Base-by-base conservation (phyloP, 1,140 invertebrate species). In the Eueides isabella region DNA sequence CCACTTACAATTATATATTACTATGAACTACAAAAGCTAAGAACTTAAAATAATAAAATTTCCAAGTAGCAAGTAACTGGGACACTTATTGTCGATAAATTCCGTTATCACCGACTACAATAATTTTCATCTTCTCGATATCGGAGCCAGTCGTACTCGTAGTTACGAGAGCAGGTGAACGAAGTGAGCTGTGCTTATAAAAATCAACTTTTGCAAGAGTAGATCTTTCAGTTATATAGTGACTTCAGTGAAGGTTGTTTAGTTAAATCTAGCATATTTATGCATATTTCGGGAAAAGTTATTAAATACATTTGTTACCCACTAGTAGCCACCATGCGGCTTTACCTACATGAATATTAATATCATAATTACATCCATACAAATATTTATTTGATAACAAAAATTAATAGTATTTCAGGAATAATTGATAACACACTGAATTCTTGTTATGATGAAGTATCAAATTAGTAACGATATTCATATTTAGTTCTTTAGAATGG, bases 61-160 rank as follows among this genome's bases (percentile, higher is more conserved):
- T 12, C 48, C 48, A 26, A 26, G 48, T n/a, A 44, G 48, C 9
- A 55, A 55, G 48, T 26, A 55, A 12, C 48, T 12, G 48, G 19
- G 19, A 55, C 48, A 23, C 19, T 55, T 55, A 55, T 55, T 55
- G 11, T 23, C 48, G 41, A 55, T 55, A 55, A 55, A 55, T 55
- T 23, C 9, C 48, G 9, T 55, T 23, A 55, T 55, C 23, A 55
- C 48, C 23, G 48, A 55, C 11, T 55, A 55, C 19, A 55, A 55
- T 55, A 55, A 26, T 26, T 55, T 55, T 19, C 48, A 55, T 55
- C 23, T 55, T 55, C 19, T 55, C 48, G 19, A 23, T 55, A 55
- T 55, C 48, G 9, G 19, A 55, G 16, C 16, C 14, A 19, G 16
- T 44, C 16, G 41, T n/a, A 26, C 9, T 23, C 3, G 19, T 4